phyloP scores from a whole-genome alignment of 1,140 invertebrate species.

The Oreohelix idahoensis region DNA sequence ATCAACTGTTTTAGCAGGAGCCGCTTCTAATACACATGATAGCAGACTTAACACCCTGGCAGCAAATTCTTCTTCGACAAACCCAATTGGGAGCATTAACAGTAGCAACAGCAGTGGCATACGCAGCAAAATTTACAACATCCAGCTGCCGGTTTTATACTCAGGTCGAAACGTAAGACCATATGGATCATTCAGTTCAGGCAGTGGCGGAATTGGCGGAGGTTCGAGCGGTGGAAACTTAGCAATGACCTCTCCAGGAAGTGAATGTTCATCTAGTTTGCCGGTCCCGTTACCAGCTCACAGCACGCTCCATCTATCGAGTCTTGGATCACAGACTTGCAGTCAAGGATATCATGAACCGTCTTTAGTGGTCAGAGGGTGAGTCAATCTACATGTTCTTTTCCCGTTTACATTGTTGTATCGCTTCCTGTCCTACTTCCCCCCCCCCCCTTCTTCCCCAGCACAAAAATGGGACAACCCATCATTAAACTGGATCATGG shows the following conservation, averaged over 20 bases:
- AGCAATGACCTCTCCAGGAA: neutral
- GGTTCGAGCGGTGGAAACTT: neutral
- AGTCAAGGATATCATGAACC: neutral
- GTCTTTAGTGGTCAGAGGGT: neutral
- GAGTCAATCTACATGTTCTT: neutral
- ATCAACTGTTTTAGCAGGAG: neutral
- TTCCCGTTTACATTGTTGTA: neutral
- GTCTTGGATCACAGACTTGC: neutral
- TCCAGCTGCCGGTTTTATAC: neutral
- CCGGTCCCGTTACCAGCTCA: neutral
- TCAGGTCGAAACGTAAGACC: neutral
- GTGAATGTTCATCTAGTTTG: neutral
- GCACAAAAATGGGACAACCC: too few relatives aligned
- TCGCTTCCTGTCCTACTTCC: neutral
- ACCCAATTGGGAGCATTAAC: neutral
- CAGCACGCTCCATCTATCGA: neutral
- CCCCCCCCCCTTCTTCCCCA: too few relatives aligned
- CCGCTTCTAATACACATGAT: neutral
- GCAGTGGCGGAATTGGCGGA: neutral
- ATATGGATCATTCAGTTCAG: neutral
- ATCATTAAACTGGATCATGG: too few relatives aligned
- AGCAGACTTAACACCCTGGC: neutral
- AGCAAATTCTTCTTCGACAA: neutral
- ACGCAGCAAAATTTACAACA: neutral
- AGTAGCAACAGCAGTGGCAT: neutral